Base-by-base conservation (phyloP, 2,797 vertebrate species). In the Hapalemur alaotrensis region DNA sequence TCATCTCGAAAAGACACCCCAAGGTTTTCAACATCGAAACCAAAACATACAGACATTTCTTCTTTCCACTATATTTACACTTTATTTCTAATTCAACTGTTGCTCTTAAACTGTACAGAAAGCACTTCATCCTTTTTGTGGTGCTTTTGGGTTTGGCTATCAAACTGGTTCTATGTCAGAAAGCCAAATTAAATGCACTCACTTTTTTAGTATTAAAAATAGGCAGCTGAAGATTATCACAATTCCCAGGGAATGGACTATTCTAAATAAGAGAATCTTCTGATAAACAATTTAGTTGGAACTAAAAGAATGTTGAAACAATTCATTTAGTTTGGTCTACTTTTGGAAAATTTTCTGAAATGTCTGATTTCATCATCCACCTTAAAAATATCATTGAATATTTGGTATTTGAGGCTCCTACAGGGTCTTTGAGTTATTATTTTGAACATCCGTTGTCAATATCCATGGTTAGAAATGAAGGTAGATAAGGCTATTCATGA, bases 171-270 rank as follows among this genome's bases (percentile, higher is more conserved):
- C 38, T 70, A 79, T 76, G 65, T 63, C 30, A 88, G 83, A 93
- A 95, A 61, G 25, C 35, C 80, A 97, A 97, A 95, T 95, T 92
- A 97, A 96, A 85, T 72, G 85, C 48, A 69, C 7, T 84, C 10
- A 63, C 50, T 46, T 94, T 96, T 82, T 89, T 94, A 89, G 67
- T 86, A 75, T 91, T 94, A 95, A 91, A 87, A 95, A 65, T 83
- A 73, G n/a, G 88, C 69, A 88, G 35, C 54, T 95, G 32, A 95
- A 43, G 84, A 80, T 85, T 79, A 95, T 95, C 48, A 87, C 95
- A 95, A 85, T 96, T 97, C 14, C 88, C 46, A 65, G 48, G 57
- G 12, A 96, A 67, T 85, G 32, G 67, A 89, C 54, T 96, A 11
- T 67, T 95, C 81, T 50, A 92, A 93, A 88, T 72, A 97, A 85